Conservation (phyloP, 2,113 vertebrate genomes). For the Phaethornis superciliosus region DNA sequence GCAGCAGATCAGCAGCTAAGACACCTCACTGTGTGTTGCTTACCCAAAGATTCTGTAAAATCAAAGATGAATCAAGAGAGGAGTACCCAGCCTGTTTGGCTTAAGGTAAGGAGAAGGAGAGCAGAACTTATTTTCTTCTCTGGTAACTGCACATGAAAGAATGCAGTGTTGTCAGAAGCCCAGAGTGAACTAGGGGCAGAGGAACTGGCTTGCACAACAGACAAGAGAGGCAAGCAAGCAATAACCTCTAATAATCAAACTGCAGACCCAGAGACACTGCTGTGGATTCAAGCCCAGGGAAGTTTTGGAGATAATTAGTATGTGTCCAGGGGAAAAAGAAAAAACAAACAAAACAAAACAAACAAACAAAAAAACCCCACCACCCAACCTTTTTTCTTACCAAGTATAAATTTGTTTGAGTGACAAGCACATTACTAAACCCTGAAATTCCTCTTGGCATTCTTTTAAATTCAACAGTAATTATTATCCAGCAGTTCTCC, state of each 20-base stretch:
- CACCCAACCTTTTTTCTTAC: not conserved
- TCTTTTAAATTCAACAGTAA: slow-evolving; percentile 15
- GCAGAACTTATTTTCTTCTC: not conserved
- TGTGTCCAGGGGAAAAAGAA: not conserved
- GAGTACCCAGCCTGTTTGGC: not conserved
- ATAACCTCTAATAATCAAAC: not conserved
- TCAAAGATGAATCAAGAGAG: not conserved
- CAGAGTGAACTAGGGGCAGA: slow-evolving; percentile 29
- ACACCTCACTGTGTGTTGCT: not conserved
- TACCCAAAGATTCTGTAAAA: not conserved
- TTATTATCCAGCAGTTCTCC: slow-evolving; percentile 39
- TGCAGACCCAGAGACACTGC: not conserved
- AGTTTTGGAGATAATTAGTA: not conserved
- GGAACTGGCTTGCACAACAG: slow-evolving; percentile 40
- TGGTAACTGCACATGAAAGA: not conserved
- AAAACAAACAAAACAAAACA: not conserved
- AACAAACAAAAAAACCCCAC: not conserved
- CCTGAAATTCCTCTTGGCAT: slow-evolving; percentile 39
- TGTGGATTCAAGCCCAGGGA: not conserved
- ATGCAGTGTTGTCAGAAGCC: not conserved
- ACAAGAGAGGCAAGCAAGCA: not conserved
- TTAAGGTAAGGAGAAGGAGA: not conserved
- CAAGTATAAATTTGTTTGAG: slow-evolving; percentile 13
- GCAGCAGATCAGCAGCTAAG: not conserved
- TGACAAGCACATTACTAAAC: slow-evolving; percentile 37